These are phyloP conservation scores for Fistularia tabacaria DNA, from an alignment of 2,797 vertebrate species.

Conservation along the genomic window DNA sequence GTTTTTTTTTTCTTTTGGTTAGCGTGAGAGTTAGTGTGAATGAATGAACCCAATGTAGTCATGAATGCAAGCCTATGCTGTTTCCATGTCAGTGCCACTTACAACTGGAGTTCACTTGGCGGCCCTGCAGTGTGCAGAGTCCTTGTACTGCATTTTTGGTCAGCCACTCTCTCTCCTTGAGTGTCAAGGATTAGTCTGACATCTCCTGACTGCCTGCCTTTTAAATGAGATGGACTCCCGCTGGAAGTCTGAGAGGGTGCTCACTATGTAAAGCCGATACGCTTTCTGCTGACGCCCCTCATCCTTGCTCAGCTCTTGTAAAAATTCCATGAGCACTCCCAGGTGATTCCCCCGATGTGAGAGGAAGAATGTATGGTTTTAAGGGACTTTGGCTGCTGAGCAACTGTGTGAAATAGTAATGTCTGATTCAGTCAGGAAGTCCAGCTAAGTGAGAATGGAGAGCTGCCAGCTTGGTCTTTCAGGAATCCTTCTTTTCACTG, in stretches of 20 bases:
- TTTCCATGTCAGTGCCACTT: constrained; percentile 29
- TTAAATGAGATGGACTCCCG: constrained; percentile 60
- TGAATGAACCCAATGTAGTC: constrained; percentile 5
- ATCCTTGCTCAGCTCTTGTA: constrained; percentile 36
- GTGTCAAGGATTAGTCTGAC: constrained; percentile 70
- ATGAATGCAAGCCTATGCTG: constrained; percentile 4
- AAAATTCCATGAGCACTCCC: constrained; percentile 53
- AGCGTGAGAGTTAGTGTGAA: constrained; percentile 14
- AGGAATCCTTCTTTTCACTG: constrained; percentile 17
- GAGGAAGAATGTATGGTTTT: constrained; percentile 49
- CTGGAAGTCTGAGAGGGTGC: constrained; percentile 58
- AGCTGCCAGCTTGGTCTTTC: constrained; percentile 38
- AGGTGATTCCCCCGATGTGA: constrained; percentile 42
- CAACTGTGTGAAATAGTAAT: constrained; percentile 51
- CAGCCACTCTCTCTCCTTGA: constrained; percentile 37
- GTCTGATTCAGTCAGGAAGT: constrained; percentile 36
- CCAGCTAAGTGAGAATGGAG: constrained; percentile 10
- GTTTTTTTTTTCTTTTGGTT: constrained; percentile 7
- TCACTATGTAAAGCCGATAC: constrained; percentile 51
- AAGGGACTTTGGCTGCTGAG: constrained; percentile 49
- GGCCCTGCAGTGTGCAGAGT: constrained; percentile 18
- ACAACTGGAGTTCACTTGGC: constrained; percentile 41
- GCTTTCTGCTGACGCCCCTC: constrained; percentile 45
- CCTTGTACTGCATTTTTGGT: constrained; percentile 33
- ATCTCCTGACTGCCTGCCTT: constrained; percentile 61